Evolutionary conservation across 1,140 invertebrate species (phyloP).

Genomic region (Lysiphlebus fabarum): DNA sequence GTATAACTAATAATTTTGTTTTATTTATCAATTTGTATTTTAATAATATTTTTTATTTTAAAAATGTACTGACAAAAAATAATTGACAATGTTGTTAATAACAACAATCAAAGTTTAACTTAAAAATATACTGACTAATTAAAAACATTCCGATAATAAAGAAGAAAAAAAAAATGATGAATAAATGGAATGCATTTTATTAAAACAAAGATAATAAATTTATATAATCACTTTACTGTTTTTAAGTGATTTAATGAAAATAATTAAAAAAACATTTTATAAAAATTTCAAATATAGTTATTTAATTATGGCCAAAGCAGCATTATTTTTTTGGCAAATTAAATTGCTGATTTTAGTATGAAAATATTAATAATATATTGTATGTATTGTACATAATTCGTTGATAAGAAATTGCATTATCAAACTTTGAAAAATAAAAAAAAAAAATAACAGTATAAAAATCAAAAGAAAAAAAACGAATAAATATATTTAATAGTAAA

Average conservation of each 20-base stretch:
- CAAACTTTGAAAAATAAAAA: constrained; percentile 1
- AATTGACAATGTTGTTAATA: no score
- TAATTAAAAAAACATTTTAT: background rate
- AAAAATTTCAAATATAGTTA: no score
- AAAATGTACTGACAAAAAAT: no score
- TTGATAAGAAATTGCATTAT: constrained; percentile 25
- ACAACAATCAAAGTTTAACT: no score
- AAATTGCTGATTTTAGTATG: constrained; percentile 21
- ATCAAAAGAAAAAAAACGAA: background rate
- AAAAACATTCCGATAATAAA: no score
- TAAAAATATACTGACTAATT: no score
- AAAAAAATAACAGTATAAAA: background rate
- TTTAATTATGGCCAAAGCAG: constrained; percentile 52
- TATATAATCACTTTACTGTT: background rate
- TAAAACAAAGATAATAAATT: no score
- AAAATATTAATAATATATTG: constrained; percentile 30
- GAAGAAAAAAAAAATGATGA: no score
- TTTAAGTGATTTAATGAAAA: background rate
- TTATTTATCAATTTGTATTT: no score
- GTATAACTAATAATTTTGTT: no score
- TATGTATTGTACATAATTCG: constrained; percentile 48
- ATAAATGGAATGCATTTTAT: no score
- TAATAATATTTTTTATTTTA: no score
- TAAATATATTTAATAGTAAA: constrained; percentile 1
- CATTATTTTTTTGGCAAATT: constrained; percentile 55